phyloP scores from a whole-genome alignment of 2,888 invertebrate genomes.

The Liodrosophila aerea region DNA sequence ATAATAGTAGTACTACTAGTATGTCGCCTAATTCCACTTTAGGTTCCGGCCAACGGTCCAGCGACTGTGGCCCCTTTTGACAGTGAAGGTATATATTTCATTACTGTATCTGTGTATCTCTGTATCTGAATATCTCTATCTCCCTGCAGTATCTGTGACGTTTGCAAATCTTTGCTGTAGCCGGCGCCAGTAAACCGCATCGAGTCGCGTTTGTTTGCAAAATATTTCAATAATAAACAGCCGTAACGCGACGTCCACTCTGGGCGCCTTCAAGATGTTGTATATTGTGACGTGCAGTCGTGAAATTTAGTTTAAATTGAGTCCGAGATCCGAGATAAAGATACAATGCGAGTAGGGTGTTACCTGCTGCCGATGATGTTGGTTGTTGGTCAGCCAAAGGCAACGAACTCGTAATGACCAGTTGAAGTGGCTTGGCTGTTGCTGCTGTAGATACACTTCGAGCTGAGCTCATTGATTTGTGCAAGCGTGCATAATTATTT shows the following conservation, averaged over 20 bases:
- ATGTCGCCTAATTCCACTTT: slow-evolving; percentile 46
- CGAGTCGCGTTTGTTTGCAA: slow-evolving; percentile 57
- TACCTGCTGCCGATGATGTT: slow-evolving; percentile 32
- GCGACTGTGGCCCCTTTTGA: slow-evolving; percentile 41
- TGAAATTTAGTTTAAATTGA: slow-evolving; percentile 31
- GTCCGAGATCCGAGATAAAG: slow-evolving; percentile 42
- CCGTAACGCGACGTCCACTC: slow-evolving; percentile 53
- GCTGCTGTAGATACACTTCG: slow-evolving; percentile 21
- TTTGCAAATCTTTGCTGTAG: slow-evolving; percentile 55
- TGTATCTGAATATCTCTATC: slow-evolving; percentile 5
- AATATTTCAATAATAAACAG: slow-evolving; percentile 66
- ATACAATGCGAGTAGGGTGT: slow-evolving; percentile 26
- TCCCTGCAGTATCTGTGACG: slow-evolving; percentile 30
- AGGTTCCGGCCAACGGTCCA: slow-evolving; percentile 67
- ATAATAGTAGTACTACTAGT: slow-evolving; percentile 1
- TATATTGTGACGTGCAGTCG: slow-evolving; percentile 38
- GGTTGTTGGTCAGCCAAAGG: slow-evolving; percentile 58
- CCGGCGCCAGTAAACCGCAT: slow-evolving; percentile 41
- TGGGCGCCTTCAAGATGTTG: slow-evolving; percentile 61
- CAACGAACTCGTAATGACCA: slow-evolving; percentile 62
- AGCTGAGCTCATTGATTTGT: slow-evolving; percentile 56
- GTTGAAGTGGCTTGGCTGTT: slow-evolving; percentile 17
- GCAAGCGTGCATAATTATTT: slow-evolving; percentile 75
- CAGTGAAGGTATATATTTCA: slow-evolving; percentile 2
- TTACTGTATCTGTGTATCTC: slow-evolving; percentile 21